Evolutionary conservation across 2,888 invertebrate species (phyloP).

Genomic region (Sisyra nigra): DNA sequence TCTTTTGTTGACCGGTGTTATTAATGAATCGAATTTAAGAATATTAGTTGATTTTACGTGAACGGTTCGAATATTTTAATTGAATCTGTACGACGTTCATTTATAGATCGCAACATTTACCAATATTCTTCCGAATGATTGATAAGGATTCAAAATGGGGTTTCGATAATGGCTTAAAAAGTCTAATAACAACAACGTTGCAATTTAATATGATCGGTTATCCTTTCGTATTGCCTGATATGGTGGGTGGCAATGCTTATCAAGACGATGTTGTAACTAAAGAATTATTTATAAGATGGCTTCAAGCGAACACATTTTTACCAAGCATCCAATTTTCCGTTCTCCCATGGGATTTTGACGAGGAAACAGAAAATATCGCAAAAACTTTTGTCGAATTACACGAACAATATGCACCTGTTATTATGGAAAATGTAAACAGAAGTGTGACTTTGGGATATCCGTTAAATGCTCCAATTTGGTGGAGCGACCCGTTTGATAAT

Average conservation of each 20-base stretch:
- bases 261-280: slow-evolving; percentile 37
- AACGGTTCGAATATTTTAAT: neutral
- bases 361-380: slow-evolving; percentile 41
- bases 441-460: slow-evolving; percentile 46
- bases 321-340: slow-evolving; percentile 67
- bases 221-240: slow-evolving; percentile 52
- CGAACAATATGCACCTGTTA: slow-evolving; percentile 38
- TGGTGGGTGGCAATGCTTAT: slow-evolving; percentile 56
- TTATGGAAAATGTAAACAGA: slow-evolving; percentile 42
- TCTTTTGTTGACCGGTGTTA: too few relatives aligned
- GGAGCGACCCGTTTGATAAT: slow-evolving; percentile 53
- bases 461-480: slow-evolving; percentile 73
- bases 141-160: slow-evolving; percentile 62
- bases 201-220: slow-evolving; percentile 36
- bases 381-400: slow-evolving; percentile 49
- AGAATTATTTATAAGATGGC: slow-evolving; percentile 61
- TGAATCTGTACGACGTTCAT: too few relatives aligned
- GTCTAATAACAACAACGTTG: slow-evolving; percentile 54
- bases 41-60: too few relatives aligned
- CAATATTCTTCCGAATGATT: slow-evolving; percentile 59
- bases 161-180: slow-evolving; percentile 49
- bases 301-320: slow-evolving; percentile 61
- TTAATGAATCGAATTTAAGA: too few relatives aligned
- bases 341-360: slow-evolving; percentile 59
- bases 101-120: slow-evolving; percentile 48